Evolutionary conservation across 1,140 invertebrate species (phyloP).

Genomic region (Diorhabda carinulata): DNA sequence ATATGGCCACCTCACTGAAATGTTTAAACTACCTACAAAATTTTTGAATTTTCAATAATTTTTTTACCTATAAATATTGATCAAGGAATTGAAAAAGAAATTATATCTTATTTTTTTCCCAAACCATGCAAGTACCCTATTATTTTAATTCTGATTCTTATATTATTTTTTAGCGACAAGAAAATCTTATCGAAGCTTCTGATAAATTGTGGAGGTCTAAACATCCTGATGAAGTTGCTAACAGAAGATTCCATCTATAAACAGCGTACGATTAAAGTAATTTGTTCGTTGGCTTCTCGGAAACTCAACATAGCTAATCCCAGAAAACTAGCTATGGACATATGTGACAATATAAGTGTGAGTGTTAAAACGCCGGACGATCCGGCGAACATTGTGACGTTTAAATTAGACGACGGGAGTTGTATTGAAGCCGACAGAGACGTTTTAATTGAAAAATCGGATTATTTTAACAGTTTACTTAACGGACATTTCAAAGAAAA

Average conservation of each 20-base stretch:
- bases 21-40: too few species aligned
- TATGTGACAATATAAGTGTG: constrained; percentile 21
- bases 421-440: constrained; percentile 57
- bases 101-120: too few species aligned
- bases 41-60: too few species aligned
- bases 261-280: constrained; percentile 29
- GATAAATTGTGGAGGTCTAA: constrained; percentile 39
- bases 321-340: neutral
- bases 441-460: constrained; percentile 59
- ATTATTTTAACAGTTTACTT: constrained; percentile 63
- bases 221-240: constrained; percentile 36
- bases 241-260: constrained; percentile 25
- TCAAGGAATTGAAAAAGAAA: too few species aligned
- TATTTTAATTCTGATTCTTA: constrained; percentile 1
- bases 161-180: constrained; percentile 36
- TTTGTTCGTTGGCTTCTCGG: constrained; percentile 49
- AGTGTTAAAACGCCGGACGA: constrained; percentile 29
- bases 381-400: constrained; percentile 53
- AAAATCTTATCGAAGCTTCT: constrained; percentile 35
- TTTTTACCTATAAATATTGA: too few species aligned
- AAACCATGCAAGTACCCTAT: too few species aligned
- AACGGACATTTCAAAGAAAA: constrained; percentile 64
- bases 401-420: constrained; percentile 61
- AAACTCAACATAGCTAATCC: constrained; percentile 42
- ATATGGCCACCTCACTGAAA: too few species aligned